A percentile compares a stretch with the other conserved stretches of the same genome.
phyloP scores from a whole-genome alignment of 2,888 invertebrate species.

The Halictus quadricinctus region DNA sequence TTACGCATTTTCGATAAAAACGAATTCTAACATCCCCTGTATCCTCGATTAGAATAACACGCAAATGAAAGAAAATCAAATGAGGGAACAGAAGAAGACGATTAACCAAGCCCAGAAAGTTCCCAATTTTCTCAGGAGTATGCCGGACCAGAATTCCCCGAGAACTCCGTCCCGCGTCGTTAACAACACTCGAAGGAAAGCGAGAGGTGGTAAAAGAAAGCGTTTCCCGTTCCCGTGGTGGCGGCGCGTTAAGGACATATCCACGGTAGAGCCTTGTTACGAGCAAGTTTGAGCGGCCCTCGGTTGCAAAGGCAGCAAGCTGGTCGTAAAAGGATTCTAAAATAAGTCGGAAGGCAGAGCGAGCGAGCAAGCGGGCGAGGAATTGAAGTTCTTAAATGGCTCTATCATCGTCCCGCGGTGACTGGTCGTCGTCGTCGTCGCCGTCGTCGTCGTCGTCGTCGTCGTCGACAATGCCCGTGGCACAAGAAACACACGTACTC shows the following conservation, averaged over 20 bases:
- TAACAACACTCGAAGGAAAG: neutral
- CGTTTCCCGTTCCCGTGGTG: neutral
- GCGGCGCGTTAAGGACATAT: neutral
- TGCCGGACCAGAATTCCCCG: neutral
- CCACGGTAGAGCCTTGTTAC: neutral
- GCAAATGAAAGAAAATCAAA: no score
- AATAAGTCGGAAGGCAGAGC: neutral
- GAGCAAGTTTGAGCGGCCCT: neutral
- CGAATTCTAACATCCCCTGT: no score
- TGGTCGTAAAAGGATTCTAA: constrained; percentile 11
- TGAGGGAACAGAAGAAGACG: no score
- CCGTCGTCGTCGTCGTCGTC: neutral
- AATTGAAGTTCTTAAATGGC: constrained; percentile 12
- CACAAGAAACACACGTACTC: constrained; percentile 38
- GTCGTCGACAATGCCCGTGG: constrained; percentile 43
- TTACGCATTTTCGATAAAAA: no score
- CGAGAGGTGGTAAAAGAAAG: neutral
- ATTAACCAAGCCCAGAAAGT: no score
- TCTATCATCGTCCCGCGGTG: constrained; percentile 1
- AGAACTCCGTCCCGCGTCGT: no score
- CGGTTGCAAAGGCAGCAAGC: neutral
- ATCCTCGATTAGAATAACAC: no score
- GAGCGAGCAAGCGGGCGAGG: neutral
- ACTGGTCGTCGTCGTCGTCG: neutral
- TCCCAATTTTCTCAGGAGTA: no score